Percentiles rank a stretch among this genome's conserved stretches.
Conservation (phyloP, 2,888 invertebrate genomes). For the Nemurella pictetii region DNA sequence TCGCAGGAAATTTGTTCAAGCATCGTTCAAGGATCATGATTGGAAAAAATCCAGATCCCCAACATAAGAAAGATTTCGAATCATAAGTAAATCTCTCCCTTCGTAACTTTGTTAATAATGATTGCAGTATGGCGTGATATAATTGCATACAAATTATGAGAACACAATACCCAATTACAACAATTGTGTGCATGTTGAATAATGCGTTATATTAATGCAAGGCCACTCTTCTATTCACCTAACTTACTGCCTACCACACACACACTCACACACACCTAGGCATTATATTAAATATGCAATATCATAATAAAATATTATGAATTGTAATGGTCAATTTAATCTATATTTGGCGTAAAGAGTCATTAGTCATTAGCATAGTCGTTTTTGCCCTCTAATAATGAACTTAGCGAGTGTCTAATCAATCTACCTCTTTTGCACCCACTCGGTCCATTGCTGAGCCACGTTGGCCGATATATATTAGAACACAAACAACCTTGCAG, state of each 20-base stretch:
- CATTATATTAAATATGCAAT: not conserved
- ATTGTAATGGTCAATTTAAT: conserved; percentile 10
- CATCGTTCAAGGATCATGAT: too few relatives aligned
- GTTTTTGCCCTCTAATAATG: conserved; percentile 6
- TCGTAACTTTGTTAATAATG: not conserved
- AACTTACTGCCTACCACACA: not conserved
- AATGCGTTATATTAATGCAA: not conserved
- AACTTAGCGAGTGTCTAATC: conserved; percentile 17
- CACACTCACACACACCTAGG: not conserved
- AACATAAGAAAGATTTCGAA: not conserved
- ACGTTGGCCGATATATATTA: not conserved
- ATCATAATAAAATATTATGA: conserved; percentile 10
- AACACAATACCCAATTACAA: not conserved
- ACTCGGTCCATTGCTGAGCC: not conserved
- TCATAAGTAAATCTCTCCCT: not conserved
- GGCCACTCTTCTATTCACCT: not conserved
- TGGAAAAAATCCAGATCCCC: not conserved
- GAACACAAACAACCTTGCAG: not conserved
- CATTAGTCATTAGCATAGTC: conserved; percentile 25
- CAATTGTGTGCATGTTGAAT: not conserved
- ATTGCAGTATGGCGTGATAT: not conserved
- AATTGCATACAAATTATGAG: not conserved
- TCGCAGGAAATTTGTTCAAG: not conserved
- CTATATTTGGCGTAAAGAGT: conserved; percentile 26
- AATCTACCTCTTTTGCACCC: not conserved